Evolutionary conservation across 2,113 vertebrate genomes (phyloP).

Genomic region (Verasper variegatus): DNA sequence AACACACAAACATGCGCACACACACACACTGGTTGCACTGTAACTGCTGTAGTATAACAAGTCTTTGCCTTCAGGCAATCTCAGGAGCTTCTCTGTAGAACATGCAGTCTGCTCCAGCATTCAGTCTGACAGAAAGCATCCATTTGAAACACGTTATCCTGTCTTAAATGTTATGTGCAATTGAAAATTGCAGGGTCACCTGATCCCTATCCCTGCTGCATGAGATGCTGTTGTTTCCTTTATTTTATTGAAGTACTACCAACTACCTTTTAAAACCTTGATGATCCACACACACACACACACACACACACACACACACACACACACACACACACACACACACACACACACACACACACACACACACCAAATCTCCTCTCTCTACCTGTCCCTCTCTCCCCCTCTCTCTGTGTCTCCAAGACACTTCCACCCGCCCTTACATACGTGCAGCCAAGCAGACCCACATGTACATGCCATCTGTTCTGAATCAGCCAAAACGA

Average conservation of each 20-base stretch:
- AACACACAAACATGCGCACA: conserved; percentile 24
- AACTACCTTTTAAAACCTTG: conserved; percentile 6
- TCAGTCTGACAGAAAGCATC: conserved; percentile 51
- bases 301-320: conserved; percentile 3
- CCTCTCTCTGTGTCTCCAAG: conserved; percentile 41
- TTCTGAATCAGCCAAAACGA: conserved; percentile 84
- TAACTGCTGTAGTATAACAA: conserved; percentile 61
- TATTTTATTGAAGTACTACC: not conserved
- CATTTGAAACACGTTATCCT: conserved; percentile 38
- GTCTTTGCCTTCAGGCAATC: conserved; percentile 65
- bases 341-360: conserved; percentile 9
- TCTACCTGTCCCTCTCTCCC: conserved; percentile 29
- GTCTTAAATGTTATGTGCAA: not conserved
- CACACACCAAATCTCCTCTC: not conserved
- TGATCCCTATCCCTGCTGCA: conserved; percentile 12
- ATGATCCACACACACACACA: conserved; percentile 4
- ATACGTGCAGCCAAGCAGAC: conserved; percentile 63
- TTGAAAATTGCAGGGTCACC: conserved; percentile 30
- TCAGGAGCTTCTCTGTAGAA: conserved; percentile 53
- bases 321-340: conserved; percentile 1
- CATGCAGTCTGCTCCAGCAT: conserved; percentile 48
- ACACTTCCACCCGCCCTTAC: conserved; percentile 62
- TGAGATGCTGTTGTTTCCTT: not conserved
- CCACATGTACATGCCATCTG: conserved; percentile 81
- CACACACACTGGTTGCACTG: conserved; percentile 41